Evolutionary conservation across 2,113 vertebrate genomes (phyloP), one percentile per base, ranked within the genome.

Genomic region (Hirundichthys speculiger): DNA sequence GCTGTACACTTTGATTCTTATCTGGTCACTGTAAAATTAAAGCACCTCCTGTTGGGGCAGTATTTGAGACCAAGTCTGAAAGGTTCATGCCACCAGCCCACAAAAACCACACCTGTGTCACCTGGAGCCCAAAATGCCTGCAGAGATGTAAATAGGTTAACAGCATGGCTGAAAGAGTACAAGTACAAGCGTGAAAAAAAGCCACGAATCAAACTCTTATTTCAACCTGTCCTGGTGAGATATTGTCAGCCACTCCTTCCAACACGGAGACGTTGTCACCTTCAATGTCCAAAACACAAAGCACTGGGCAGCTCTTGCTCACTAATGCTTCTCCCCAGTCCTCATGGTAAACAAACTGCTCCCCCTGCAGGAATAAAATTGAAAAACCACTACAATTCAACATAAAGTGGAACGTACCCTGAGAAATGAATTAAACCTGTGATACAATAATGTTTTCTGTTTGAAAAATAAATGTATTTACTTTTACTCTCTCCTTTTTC

Each of bases 101-200:
- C 90, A 1, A 99, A 99, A 63, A 99, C 92, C 77, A 98, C 93
- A 0, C 96, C 95, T 0, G 80, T 87, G 77, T 98, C 97, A 42
- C 85, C 92, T 0, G 94, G 96, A 34, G 95, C 94, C 97, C 97
- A 99, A 87, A 99, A 96, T 20, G 95, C 98, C 98, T 99, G 78
- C 2, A 70, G 45, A 79, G 18, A 64, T 2, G 34, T 2, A 39
- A 16, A 49, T 0, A 67, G 8, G n/a, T 5, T 9, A 9, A 27
- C 8, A 46, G 11, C 8, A n/a, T 51, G 15, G 25, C 9, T 21
- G 25, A 12, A 20, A 22, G 11, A 41, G 19, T 25, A 3, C 13
- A 67, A 11, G 3, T 9, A 7, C 2, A 66, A 43, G 14, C n/a
- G 12, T 19, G 0, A 19, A 3, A 34, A 34, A 45, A 2, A 45